Base-by-base conservation (phyloP, 2,888 invertebrate species). In the Epinotia ramella region DNA sequence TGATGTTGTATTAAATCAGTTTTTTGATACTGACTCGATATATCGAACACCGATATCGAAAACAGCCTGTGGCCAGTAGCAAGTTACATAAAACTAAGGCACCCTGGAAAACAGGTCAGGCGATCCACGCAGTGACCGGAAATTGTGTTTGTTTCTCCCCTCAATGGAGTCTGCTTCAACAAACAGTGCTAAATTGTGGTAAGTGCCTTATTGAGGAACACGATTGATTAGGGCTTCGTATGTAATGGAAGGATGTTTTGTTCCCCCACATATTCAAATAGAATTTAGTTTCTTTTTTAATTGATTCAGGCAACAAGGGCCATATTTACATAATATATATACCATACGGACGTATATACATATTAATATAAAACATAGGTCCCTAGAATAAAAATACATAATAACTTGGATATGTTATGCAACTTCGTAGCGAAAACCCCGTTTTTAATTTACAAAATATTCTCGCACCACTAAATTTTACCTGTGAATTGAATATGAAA, bases 111-210 rank as follows among this genome's bases (percentile, higher is more conserved):
- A 80, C 88, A 88, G 91, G 91, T 89, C 89, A 89, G 80, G 81
- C 78, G 68, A 80, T 80, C 82, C 85, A 84, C 79, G 83, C 88
- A 80, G 80, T 89, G 90, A 88, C 88, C 88, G 88, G 89, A 89
- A 88, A 87, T 81, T 81, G 81, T 86, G 81, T 84, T 83, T 84
- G 80, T 84, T 84, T 83, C 82, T 84, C 80, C 81, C 80, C 80
- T 78, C 83, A 82, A 81, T 81, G 78, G 77, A 28, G 12, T 40
- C 62, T 24, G 44, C 33, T 64, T 69, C 65, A 64, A 70, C 59
- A 65, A 70, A 24, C 65, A 56, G 40, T 59, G 18, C 33, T 65
- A 57, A 59, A 70, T 20, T 59, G 33, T 33, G 44, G 33, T 59
- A 69, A 49, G 49, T 24, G 57, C 33, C 33, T n/a, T 33, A 20